phyloP scores from a whole-genome alignment of 53 echinoderm and acorn worm genomes.

The Zoroaster sp. region DNA sequence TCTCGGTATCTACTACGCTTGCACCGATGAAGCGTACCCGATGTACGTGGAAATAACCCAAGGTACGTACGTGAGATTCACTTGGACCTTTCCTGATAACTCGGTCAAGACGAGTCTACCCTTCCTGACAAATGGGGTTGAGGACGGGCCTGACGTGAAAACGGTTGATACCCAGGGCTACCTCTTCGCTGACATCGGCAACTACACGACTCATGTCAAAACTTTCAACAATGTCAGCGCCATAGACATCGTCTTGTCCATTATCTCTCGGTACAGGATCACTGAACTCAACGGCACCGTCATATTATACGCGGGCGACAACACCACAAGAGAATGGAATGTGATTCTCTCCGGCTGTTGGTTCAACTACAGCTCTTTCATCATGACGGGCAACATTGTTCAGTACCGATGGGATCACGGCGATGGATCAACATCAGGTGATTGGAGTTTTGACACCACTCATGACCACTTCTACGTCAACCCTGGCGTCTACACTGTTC shows the following conservation, averaged over 20 bases:
- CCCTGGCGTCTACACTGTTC: conserved; percentile 66
- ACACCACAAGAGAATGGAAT: conserved; percentile 82
- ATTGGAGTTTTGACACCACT: conserved; percentile 56
- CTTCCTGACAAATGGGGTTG: conserved; percentile 58
- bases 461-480: conserved; percentile 57
- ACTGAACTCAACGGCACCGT: conserved; percentile 64
- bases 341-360: conserved; percentile 69
- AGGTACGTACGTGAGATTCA: conserved; percentile 71
- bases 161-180: conserved; percentile 66
- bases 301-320: conserved; percentile 50
- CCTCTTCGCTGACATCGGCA: conserved; percentile 75
- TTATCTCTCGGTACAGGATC: conserved; percentile 74
- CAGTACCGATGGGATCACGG: conserved; percentile 75
- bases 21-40: conserved; percentile 66
- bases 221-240: conserved; percentile 77
- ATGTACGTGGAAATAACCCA: conserved; percentile 79
- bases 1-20: conserved; percentile 80
- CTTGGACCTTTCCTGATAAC: conserved; percentile 72
- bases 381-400: conserved; percentile 73
- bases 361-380: conserved; percentile 72
- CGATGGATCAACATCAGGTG: conserved; percentile 52
- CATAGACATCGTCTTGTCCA: conserved; percentile 56
- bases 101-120: conserved; percentile 51
- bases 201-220: conserved; percentile 69
- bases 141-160: conserved; percentile 65